A percentile compares a stretch with the other conserved stretches of the same genome.
Conservation (phyloP, 1,140 invertebrate genomes). For the Dendroctonus valens region DNA sequence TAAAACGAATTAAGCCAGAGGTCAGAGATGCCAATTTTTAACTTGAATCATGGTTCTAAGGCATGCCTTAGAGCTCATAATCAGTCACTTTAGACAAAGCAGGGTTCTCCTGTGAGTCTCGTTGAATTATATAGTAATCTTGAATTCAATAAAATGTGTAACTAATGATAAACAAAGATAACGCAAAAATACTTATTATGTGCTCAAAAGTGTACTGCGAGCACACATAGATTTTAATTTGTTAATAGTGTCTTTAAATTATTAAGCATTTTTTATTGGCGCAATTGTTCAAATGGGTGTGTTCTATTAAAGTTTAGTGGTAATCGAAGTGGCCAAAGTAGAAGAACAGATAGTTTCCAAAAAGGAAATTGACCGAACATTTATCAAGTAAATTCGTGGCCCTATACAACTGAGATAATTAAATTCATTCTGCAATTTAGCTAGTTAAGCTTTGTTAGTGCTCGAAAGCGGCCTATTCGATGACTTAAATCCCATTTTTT, state of each 20-base stretch:
- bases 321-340: too few species aligned
- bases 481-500: too few species aligned
- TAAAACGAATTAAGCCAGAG: slow-evolving; percentile 2
- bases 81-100: slow-evolving; percentile 1
- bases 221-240: too few species aligned
- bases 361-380: too few species aligned
- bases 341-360: too few species aligned
- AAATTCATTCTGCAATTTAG: slow-evolving; percentile 40
- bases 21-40: slow-evolving; percentile 1
- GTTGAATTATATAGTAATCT: slow-evolving; percentile 2
- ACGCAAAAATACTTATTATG: slow-evolving; percentile 10
- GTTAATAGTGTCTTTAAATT: not conserved
- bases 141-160: slow-evolving; percentile 26
- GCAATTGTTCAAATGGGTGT: too few species aligned
- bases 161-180: slow-evolving; percentile 25
- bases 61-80: not conserved
- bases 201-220: too few species aligned
- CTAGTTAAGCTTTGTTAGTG: slow-evolving; percentile 42
- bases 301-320: too few species aligned
- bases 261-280: too few species aligned
- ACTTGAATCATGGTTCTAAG: too few species aligned
- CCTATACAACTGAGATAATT: slow-evolving; percentile 10
- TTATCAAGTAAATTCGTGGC: too few species aligned
- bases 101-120: too few species aligned
- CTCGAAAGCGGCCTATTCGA: slow-evolving; percentile 4